Percentiles rank a stretch among this genome's conserved stretches.
Evolutionary conservation across 2,888 invertebrate species (phyloP).

Genomic region (Aethes cnicana): DNA sequence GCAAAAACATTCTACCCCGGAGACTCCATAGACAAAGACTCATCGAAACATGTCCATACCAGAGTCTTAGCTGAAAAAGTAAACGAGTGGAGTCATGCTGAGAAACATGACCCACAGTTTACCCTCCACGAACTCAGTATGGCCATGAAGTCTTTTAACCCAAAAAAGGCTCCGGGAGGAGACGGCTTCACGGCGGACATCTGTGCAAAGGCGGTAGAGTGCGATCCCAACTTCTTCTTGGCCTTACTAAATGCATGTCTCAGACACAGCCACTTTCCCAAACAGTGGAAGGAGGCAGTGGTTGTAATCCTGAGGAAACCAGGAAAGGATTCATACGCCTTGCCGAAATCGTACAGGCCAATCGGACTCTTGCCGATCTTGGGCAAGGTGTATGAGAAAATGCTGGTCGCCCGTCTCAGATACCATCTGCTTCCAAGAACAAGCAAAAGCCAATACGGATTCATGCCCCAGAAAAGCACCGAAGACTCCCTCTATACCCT

Average conservation of each 20-base stretch:
- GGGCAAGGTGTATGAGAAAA: too few species aligned
- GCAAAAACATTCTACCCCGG: conserved; percentile 8
- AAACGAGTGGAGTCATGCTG: background rate
- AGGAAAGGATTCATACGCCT: background rate
- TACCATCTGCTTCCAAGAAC: too few species aligned
- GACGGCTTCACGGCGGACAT: background rate
- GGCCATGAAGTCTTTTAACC: background rate
- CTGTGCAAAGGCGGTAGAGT: background rate
- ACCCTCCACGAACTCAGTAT: background rate
- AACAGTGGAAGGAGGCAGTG: background rate
- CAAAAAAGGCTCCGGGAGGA: conserved; percentile 1
- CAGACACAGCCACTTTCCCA: background rate
- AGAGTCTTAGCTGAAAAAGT: background rate
- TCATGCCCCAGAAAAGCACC: too few species aligned
- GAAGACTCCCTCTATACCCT: too few species aligned
- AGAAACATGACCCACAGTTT: background rate
- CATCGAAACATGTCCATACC: too few species aligned
- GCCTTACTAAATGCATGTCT: background rate
- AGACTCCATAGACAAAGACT: background rate
- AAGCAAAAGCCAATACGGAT: too few species aligned
- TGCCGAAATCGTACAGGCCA: background rate
- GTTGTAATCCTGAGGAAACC: background rate
- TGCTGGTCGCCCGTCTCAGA: too few species aligned
- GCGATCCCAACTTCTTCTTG: background rate
- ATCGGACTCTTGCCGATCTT: too few species aligned